phyloP scores from a whole-genome alignment of 2,797 vertebrate species.

The Galagoides demidoff region DNA sequence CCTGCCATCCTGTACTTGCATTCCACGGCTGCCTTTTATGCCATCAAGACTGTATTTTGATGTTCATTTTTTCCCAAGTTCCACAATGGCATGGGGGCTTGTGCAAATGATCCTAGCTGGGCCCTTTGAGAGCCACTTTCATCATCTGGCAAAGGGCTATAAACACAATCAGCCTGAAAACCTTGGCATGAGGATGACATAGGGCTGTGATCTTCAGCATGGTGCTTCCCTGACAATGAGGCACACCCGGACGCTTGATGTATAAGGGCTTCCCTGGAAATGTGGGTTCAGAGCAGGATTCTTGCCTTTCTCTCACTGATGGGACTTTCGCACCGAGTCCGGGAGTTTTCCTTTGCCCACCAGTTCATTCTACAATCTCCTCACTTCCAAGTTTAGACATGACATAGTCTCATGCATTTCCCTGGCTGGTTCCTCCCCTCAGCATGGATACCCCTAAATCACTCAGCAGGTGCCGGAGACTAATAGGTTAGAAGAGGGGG shows the following conservation, averaged over 20 bases:
- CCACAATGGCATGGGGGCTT: background rate
- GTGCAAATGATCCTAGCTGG: background rate
- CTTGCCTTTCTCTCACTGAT: background rate
- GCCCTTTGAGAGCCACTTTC: background rate
- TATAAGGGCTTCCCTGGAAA: background rate
- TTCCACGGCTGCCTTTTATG: background rate
- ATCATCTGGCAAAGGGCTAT: background rate
- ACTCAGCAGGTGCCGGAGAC: background rate
- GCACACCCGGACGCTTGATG: background rate
- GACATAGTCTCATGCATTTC: background rate
- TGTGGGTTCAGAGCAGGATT: background rate
- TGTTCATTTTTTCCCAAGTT: background rate
- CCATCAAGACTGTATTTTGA: background rate
- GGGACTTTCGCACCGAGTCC: fast-evolving
- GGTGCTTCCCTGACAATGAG: background rate
- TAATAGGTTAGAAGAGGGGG: background rate
- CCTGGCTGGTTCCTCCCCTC: background rate
- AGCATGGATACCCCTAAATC: background rate
- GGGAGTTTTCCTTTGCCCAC: background rate
- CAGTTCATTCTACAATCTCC: background rate
- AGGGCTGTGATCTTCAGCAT: fast-evolving
- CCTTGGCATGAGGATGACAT: background rate
- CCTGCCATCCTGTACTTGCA: background rate
- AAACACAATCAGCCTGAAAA: background rate
- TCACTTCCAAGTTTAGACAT: background rate